Evolutionary conservation across 2,113 vertebrate genomes (phyloP), one percentile per base, ranked within the genome.

Genomic region (Caretta caretta): DNA sequence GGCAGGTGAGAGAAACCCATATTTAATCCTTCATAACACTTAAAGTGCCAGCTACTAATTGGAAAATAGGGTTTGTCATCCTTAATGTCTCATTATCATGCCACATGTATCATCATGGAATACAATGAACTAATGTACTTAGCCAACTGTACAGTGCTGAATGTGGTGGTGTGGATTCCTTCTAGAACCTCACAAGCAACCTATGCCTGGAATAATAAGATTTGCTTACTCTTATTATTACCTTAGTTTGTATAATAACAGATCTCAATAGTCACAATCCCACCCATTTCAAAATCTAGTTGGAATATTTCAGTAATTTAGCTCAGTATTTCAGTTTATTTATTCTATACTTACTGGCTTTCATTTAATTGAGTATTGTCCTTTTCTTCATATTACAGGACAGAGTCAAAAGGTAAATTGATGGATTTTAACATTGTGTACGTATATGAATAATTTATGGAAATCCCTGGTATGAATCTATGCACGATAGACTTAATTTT

Each of bases 21-120:
- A 80, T 31, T 42, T 95, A 62, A 80, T 90, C 65, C 93, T 91
- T 92, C 65, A 80, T 53, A 80, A 86, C 56, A 20, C 6, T 88
- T 69, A 7, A 83, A 84, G 24, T 75, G 27, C 91, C 92, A 51
- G 31, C 48, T 92, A 95, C 72, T 7, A 83, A 38, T 51, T 0
- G 79, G 51, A 76, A 50, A 20, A 83, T 25, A 88, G 86, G 72
- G 4, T 25, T 92, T 14, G 7, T 0, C 0, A 2, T 93, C 42
- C 29, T 87, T 56, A 46, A 57, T n/a, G 19, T 17, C 16, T 31
- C 8, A 25, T 78, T 57, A 1, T 62, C 3, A 6, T 88, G 38
- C n/a, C 4, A 31, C 65, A 38, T 72, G 35, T 72, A 10, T 72
- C 65, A 19, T 72, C n/a, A 72, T 22, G 65, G n/a, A 72, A 72